A percentile compares a stretch with the other conserved stretches of the same genome.
Conservation (phyloP, 1,140 invertebrate species). For the Plutomurus gul region DNA sequence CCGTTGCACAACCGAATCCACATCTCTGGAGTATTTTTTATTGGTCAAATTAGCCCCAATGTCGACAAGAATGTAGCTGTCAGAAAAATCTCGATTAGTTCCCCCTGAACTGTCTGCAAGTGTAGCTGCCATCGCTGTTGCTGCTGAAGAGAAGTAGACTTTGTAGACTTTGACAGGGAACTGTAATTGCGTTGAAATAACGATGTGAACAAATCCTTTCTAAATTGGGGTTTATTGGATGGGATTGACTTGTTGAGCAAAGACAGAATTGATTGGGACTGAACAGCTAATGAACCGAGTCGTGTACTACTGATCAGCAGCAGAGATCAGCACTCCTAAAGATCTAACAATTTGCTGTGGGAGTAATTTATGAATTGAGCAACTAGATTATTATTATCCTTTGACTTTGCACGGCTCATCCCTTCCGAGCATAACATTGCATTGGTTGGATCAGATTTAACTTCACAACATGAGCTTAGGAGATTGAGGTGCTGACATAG, state of each 20-base stretch:
- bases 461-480: neutral
- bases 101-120: neutral
- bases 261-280: neutral
- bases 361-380: neutral
- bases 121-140: slow-evolving; percentile 14
- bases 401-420: slow-evolving; percentile 26
- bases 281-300: neutral
- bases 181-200: too few species aligned
- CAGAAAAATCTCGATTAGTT: slow-evolving; percentile 31
- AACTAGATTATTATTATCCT: neutral
- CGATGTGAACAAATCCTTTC: too few species aligned
- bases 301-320: neutral
- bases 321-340: slow-evolving; percentile 8
- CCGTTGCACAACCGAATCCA: slow-evolving; percentile 83
- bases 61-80: slow-evolving; percentile 51
- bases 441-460: neutral
- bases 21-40: slow-evolving; percentile 89
- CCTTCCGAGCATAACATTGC: slow-evolving; percentile 6
- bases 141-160: too few species aligned
- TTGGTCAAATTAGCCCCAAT: slow-evolving; percentile 84
- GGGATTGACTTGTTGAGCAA: too few species aligned
- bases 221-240: too few species aligned
- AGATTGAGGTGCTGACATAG: too few species aligned
- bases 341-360: slow-evolving; percentile 1
- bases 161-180: too few species aligned